phyloP scores from a whole-genome alignment of 1,140 invertebrate species.

The Drosophila nannoptera region DNA sequence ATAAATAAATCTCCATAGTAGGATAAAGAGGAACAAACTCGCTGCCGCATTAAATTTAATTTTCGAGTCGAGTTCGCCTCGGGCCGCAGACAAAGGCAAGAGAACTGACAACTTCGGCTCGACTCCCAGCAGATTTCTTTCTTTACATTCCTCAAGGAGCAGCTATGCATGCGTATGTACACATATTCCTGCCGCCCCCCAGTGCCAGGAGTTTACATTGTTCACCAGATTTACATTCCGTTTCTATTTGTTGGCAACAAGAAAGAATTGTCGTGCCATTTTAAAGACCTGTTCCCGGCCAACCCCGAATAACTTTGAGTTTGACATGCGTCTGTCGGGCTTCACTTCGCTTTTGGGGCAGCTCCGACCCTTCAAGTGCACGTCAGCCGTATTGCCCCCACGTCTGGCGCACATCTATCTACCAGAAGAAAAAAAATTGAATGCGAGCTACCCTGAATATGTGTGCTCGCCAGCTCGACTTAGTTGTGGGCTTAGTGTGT shows the following conservation, averaged over 20 bases:
- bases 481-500: slow-evolving; percentile 37
- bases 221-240: slow-evolving; percentile 44
- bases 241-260: slow-evolving; percentile 30
- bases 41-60: slow-evolving; percentile 30
- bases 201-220: slow-evolving; percentile 44
- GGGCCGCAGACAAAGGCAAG: slow-evolving; percentile 28
- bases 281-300: slow-evolving; percentile 13
- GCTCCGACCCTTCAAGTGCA: slow-evolving; percentile 33
- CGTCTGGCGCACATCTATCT: background rate
- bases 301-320: slow-evolving; percentile 13
- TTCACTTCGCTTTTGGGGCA: background rate
- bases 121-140: slow-evolving; percentile 10
- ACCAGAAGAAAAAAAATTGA: slow-evolving; percentile 2
- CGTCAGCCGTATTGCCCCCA: slow-evolving; percentile 27
- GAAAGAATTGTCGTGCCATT: slow-evolving; percentile 25
- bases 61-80: background rate
- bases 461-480: slow-evolving; percentile 37
- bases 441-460: slow-evolving; percentile 43
- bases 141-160: background rate
- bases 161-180: background rate
- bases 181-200: slow-evolving; percentile 10
- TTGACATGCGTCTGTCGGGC: slow-evolving; percentile 37
- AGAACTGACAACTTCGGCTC: slow-evolving; percentile 37
- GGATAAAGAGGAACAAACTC: background rate
- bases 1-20: slow-evolving; percentile 5